These are phyloP conservation scores for Chesias legatella DNA, from an alignment of 2,888 invertebrate species.

Conservation along the genomic window DNA sequence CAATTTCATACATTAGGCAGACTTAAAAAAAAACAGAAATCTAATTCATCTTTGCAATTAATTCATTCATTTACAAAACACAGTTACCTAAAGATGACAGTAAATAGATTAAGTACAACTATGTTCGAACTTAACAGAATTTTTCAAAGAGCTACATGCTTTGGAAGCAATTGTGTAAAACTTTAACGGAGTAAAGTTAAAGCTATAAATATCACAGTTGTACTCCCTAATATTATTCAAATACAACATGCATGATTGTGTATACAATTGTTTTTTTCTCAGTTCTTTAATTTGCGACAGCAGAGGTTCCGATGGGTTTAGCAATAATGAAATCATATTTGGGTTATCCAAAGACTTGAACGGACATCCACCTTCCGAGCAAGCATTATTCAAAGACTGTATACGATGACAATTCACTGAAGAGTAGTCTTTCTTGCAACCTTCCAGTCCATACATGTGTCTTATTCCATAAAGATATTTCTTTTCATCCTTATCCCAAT, in stretches of 20 bases:
- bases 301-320: slow-evolving; percentile 34
- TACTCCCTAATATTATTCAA: slow-evolving; percentile 33
- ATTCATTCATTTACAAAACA: too few relatives aligned
- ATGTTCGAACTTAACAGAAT: too few relatives aligned
- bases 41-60: too few relatives aligned
- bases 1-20: too few relatives aligned
- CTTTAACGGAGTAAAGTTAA: slow-evolving; percentile 67
- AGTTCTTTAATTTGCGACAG: slow-evolving; percentile 52
- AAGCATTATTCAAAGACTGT: slow-evolving; percentile 74
- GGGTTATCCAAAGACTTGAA: slow-evolving; percentile 79
- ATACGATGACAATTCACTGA: slow-evolving; percentile 81
- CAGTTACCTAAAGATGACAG: too few relatives aligned
- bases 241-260: slow-evolving; percentile 51
- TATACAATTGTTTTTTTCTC: slow-evolving; percentile 44
- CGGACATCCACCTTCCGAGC: slow-evolving; percentile 83
- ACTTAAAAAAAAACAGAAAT: too few relatives aligned
- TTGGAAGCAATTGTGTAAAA: slow-evolving; percentile 47
- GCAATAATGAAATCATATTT: slow-evolving; percentile 57
- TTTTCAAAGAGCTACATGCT: background rate
- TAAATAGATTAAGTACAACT: too few relatives aligned
- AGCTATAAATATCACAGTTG: slow-evolving; percentile 48
- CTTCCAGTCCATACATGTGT: slow-evolving; percentile 87
- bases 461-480: slow-evolving; percentile 84
- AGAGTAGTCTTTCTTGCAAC: slow-evolving; percentile 81
- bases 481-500: slow-evolving; percentile 82